Conservation (phyloP, 1,140 invertebrate genomes). For the Listronotus oregonensis region DNA sequence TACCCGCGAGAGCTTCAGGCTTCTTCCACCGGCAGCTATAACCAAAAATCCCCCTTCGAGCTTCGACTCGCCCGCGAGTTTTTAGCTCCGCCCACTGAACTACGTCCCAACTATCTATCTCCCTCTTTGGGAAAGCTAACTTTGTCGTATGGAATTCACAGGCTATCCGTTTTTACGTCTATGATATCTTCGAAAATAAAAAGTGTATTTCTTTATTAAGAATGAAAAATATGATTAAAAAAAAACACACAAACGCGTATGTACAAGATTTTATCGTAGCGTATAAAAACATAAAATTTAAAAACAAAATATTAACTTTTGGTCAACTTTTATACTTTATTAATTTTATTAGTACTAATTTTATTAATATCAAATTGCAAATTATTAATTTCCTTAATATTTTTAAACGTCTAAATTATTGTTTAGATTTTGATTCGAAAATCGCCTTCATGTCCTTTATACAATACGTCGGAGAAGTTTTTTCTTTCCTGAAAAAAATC, state of each 20-base stretch:
- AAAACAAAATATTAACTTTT: slow-evolving; percentile 16
- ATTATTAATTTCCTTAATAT: slow-evolving; percentile 14
- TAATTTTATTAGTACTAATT: slow-evolving; percentile 4
- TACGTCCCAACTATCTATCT: too few relatives aligned
- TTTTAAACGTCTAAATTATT: slow-evolving; percentile 42
- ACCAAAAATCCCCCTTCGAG: too few relatives aligned
- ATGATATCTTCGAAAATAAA: not conserved
- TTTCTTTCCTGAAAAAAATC: slow-evolving; percentile 65
- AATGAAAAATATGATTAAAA: not conserved
- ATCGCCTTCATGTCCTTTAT: slow-evolving; percentile 79
- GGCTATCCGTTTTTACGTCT: too few relatives aligned
- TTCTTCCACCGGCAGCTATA: too few relatives aligned
- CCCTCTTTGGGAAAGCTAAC: too few relatives aligned
- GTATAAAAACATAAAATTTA: slow-evolving; percentile 13
- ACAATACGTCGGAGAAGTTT: slow-evolving; percentile 69
- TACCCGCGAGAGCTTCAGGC: too few relatives aligned
- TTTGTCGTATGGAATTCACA: too few relatives aligned
- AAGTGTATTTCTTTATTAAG: not conserved
- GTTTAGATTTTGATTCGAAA: slow-evolving; percentile 68
- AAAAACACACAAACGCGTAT: slow-evolving; percentile 10
- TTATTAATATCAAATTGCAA: slow-evolving; percentile 6
- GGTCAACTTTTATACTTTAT: slow-evolving; percentile 12
- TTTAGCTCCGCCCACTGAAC: too few relatives aligned
- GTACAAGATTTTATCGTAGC: slow-evolving; percentile 1
- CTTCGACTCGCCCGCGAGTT: too few relatives aligned